Base-by-base conservation (phyloP, 1,140 invertebrate genomes). In the Tachypleus tridentatus region DNA sequence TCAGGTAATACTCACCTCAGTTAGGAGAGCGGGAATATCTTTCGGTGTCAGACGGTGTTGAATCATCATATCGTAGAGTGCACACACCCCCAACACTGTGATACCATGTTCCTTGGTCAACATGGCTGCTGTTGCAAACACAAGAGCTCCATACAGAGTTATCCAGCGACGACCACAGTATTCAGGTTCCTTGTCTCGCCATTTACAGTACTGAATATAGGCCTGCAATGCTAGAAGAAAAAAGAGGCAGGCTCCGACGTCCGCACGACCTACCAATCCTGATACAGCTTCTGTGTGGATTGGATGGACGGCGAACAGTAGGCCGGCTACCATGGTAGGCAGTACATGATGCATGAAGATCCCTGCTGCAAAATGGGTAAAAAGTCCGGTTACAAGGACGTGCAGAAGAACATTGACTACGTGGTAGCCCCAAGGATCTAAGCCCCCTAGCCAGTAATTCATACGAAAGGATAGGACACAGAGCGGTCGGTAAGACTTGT, bases 401-500 rank as follows among this genome's bases (percentile, higher is more conserved):
- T 82, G 80, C 3, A 82, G 73, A 1, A 80, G 9, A 7, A 80
- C 70, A 71, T 82, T 82, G 11, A 78, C 70, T 7, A 80, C 62
- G 68, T 82, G 80, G 65, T 81, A 82, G 4, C 77, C 75, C 66
- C 73, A 73, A 5, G 80, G 79, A 10, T 77, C 74, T 49, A 81
- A 69, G 61, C 77, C 77, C 64, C 74, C 73, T 3, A 79, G 11
- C 47, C 66, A 64, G 64, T 74, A 88, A 82, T 97, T 97, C 75
- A 93, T 83, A 67, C 93, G 83, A 79, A 97, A 98, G 4, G 93
- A 91, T 57, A 97, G 83, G 51, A 96, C 93, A 74, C 91, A 93
- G 64, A 98, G 80, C 3, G 95, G 95, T 51, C 95, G 82, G 79
- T 97, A 98, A 4, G 93, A 97, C 73, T 96, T 96, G 82, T 98